Percentiles rank a stretch among this genome's conserved stretches.
phyloP scores from a whole-genome alignment of 2,888 invertebrate genomes.

The Erebia aethiops region DNA sequence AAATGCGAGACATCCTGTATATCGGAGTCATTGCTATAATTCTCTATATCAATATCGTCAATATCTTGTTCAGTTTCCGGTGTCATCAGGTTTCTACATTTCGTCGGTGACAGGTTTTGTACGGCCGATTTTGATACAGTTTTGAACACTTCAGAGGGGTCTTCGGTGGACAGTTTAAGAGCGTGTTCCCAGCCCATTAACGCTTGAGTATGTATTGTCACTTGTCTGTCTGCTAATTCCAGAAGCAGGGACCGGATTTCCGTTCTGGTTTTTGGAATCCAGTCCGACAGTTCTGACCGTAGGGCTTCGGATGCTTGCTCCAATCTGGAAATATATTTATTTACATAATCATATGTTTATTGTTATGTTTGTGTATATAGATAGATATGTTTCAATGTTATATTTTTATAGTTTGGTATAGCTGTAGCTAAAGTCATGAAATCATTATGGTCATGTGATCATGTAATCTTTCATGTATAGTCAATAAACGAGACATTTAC shows the following conservation, averaged over 20 bases:
- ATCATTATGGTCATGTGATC: background rate
- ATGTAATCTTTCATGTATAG: background rate
- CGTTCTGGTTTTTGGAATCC: slow-evolving; percentile 66
- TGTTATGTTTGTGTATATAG: background rate
- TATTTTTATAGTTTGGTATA: too few relatives aligned
- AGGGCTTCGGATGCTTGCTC: slow-evolving; percentile 74
- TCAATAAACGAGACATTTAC: slow-evolving; percentile 46
- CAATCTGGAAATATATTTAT: slow-evolving; percentile 55
- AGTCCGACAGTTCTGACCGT: slow-evolving; percentile 68
- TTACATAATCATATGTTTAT: too few relatives aligned
- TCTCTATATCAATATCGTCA: slow-evolving; percentile 54
- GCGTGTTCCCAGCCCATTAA: slow-evolving; percentile 68
- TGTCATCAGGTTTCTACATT: slow-evolving; percentile 52
- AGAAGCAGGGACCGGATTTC: slow-evolving; percentile 64
- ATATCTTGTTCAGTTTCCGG: slow-evolving; percentile 61
- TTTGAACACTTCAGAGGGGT: slow-evolving; percentile 63
- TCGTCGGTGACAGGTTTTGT: slow-evolving; percentile 65
- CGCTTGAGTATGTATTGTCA: slow-evolving; percentile 57
- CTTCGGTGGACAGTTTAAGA: slow-evolving; percentile 58
- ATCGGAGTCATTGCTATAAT: slow-evolving; percentile 47
- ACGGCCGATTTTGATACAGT: slow-evolving; percentile 72
- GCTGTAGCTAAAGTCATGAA: too few relatives aligned
- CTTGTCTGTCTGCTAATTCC: slow-evolving; percentile 65
- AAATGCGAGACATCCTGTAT: slow-evolving; percentile 15
- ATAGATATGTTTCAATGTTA: too few relatives aligned